Base-by-base conservation (phyloP, 2,797 vertebrate genomes). In the Tiaroga cobitis region DNA sequence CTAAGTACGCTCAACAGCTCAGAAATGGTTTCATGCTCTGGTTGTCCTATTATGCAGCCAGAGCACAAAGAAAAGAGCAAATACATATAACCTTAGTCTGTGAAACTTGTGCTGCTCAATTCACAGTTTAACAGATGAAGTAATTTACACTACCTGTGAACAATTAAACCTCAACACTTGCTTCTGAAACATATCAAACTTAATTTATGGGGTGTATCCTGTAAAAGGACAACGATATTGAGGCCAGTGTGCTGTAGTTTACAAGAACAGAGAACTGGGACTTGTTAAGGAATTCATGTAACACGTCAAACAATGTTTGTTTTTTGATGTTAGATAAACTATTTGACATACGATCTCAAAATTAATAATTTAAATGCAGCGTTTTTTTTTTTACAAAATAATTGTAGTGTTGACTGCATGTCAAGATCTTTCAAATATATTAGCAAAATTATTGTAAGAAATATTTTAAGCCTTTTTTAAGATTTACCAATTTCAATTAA, bases 71-170 rank as follows among this genome's bases (percentile, higher is more conserved):
- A 51, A 74, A 75, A 65, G 81, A 65, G 32, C 41, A 65, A 75
- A 75, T 65, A 83, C 65, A 65, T 75, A 51, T 0, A 75, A 43
- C 2, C 26, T 37, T 29, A 16, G 2, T 43, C n/a, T 18, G 56
- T 78, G 56, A 16, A 78, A 41, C 34, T 10, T 61, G 26, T 11
- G 29, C 26, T 78, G 37, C 34, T 78, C 59, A 51, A 29, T 68
- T 74, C 73, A 34, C 77, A 63, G 41, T 67, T 59, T 70, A 67
- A 80, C 70, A 72, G 54, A 63, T 51, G 65, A 41, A 77, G 70
- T 59, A 26, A 81, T 85, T 80, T 68, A 80, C 49, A 59, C 34
- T 77, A 83, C 80, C 83, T 80, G 83, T 83, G 43, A 87, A 76
- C 54, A 70, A 56, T 83, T 77, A 82, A 84, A 79, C 29, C n/a